These are phyloP conservation scores for Melipona bicolor DNA, from an alignment of 2,888 invertebrate genomes.

Conservation along the genomic window DNA sequence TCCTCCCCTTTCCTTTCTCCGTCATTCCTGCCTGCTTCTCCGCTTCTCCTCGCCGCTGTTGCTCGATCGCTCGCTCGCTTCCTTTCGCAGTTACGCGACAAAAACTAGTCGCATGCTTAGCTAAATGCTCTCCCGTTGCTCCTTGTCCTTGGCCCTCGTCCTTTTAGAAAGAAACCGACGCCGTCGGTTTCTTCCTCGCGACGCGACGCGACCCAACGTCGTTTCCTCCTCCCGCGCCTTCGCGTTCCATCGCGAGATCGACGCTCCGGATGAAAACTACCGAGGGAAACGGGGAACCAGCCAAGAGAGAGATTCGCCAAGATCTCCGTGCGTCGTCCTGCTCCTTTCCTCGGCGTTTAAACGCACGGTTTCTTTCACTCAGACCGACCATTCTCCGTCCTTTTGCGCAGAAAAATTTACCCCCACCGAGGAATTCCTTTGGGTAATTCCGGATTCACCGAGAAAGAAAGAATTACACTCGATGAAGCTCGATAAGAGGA, in stretches of 20 bases:
- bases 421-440: no score
- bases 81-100: slow-evolving; percentile 72
- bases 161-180: slow-evolving; percentile 65
- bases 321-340: background rate
- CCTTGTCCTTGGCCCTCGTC: slow-evolving; percentile 73
- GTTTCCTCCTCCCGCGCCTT: slow-evolving; percentile 25
- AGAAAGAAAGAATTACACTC: no score
- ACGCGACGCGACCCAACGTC: slow-evolving; percentile 15
- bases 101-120: slow-evolving; percentile 82
- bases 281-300: background rate
- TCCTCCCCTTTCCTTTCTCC: slow-evolving; percentile 20
- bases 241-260: slow-evolving; percentile 56
- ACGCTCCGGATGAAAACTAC: slow-evolving; percentile 1
- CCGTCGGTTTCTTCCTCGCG: slow-evolving; percentile 33
- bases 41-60: slow-evolving; percentile 47
- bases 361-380: background rate
- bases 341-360: no score
- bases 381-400: no score
- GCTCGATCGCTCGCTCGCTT: slow-evolving; percentile 36
- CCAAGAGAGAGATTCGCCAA: background rate
- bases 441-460: no score
- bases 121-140: slow-evolving; percentile 76
- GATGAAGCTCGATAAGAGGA: no score
- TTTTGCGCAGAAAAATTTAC: no score
- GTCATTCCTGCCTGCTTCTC: slow-evolving; percentile 20